Conservation (phyloP, 2,888 invertebrate genomes). For the Cheilosia soror region DNA sequence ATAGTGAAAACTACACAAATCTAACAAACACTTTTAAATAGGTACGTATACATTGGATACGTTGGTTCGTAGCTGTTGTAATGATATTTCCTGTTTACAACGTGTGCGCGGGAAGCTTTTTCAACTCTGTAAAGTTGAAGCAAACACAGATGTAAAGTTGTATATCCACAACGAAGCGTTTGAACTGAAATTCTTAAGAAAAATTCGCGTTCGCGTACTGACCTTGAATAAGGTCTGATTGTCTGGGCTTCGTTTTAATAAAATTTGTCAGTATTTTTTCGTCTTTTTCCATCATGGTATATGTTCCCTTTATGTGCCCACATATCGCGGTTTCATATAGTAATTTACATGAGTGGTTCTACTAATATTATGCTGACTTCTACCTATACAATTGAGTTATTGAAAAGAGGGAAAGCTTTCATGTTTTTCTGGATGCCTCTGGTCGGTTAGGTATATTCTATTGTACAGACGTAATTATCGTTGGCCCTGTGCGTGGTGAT, state of each 20-base stretch:
- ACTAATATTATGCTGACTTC: conserved; percentile 18
- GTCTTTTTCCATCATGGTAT: conserved; percentile 13
- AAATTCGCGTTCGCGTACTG: conserved; percentile 59
- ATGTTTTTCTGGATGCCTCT: conserved; percentile 24
- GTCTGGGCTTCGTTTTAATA: conserved; percentile 51
- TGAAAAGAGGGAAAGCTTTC: conserved; percentile 51
- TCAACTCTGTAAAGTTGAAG: background rate
- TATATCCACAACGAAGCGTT: conserved; percentile 14
- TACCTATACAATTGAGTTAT: conserved; percentile 39
- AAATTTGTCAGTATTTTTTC: background rate
- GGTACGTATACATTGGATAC: conserved; percentile 13
- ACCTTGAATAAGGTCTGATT: conserved; percentile 72
- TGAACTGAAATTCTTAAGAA: conserved; percentile 39
- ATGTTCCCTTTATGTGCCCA: conserved; percentile 41
- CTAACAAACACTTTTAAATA: conserved; percentile 57
- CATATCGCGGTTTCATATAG: background rate
- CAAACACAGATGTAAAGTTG: conserved; percentile 48
- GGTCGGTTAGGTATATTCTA: background rate
- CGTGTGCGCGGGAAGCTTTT: conserved; percentile 70
- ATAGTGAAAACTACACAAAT: conserved; percentile 8
- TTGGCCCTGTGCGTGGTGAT: conserved; percentile 13
- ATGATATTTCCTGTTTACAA: conserved; percentile 66
- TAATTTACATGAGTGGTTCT: conserved; percentile 18
- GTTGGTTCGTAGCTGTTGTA: conserved; percentile 38
- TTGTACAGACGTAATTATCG: conserved; percentile 23